A percentile compares a stretch with the other conserved stretches of the same genome.
These are phyloP conservation scores for Xerus inauris DNA, from an alignment of 2,113 vertebrate genomes.

Conservation along the genomic window DNA sequence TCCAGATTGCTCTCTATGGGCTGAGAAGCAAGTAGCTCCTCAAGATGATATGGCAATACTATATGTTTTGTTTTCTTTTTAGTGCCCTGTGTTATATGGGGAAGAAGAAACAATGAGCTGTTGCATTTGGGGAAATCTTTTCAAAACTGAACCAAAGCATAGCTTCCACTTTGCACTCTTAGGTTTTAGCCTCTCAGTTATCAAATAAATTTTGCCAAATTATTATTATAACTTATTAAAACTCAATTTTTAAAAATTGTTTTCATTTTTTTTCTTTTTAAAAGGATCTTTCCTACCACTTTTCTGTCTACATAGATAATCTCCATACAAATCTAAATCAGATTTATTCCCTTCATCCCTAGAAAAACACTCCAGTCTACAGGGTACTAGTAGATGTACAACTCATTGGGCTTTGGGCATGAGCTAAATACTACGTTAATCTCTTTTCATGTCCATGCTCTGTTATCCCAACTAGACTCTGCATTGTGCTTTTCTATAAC, in stretches of 20 bases:
- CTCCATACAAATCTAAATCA: not conserved
- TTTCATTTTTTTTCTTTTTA: not conserved
- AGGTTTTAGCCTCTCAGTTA: not conserved
- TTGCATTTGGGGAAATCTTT: not conserved
- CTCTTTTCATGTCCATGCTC: not conserved
- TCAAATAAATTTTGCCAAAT: not conserved
- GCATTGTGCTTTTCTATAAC: not conserved
- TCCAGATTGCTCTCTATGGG: not conserved
- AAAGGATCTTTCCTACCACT: not conserved
- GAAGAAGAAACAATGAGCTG: not conserved
- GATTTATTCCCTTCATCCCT: not conserved
- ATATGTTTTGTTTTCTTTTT: not conserved
- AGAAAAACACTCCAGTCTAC: not conserved
- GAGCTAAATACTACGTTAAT: not conserved
- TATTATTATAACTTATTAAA: not conserved
- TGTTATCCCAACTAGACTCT: not conserved
- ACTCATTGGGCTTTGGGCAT: not conserved
- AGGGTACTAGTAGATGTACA: not conserved
- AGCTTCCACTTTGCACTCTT: not conserved
- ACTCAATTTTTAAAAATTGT: not conserved
- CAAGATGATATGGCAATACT: not conserved
- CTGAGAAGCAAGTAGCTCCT: not conserved
- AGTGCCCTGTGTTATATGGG: not conserved
- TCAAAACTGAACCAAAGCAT: not conserved
- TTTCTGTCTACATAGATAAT: not conserved